These are phyloP conservation scores for Drosophila ohnishii DNA, from an alignment of 1,140 invertebrate species.

Conservation along the genomic window DNA sequence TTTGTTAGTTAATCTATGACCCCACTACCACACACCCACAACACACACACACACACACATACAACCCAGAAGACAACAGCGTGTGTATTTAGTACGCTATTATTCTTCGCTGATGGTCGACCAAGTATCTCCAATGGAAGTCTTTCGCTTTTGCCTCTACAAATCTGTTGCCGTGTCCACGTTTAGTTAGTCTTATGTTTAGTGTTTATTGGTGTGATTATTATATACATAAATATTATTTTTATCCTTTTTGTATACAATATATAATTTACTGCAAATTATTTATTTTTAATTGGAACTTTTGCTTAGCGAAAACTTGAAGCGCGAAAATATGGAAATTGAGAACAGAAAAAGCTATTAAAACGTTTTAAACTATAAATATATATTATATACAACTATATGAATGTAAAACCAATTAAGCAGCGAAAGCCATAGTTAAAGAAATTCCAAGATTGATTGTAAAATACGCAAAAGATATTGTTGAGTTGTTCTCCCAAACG, in stretches of 20 bases:
- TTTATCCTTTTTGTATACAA: slow-evolving; percentile 69
- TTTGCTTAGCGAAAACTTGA: slow-evolving; percentile 73
- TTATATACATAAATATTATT: slow-evolving; percentile 55
- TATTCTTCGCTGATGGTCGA: slow-evolving; percentile 10
- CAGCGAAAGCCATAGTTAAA: slow-evolving; percentile 52
- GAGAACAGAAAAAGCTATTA: slow-evolving; percentile 4
- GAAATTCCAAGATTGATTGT: slow-evolving; percentile 46
- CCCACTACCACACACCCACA: slow-evolving; percentile 17
- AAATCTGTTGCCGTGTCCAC: slow-evolving; percentile 47
- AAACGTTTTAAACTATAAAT: slow-evolving; percentile 47
- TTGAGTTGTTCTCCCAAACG: slow-evolving; percentile 36
- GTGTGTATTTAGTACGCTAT: slow-evolving; percentile 11
- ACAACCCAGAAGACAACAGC: slow-evolving; percentile 9
- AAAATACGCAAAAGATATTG: slow-evolving; percentile 49
- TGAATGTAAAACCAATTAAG: slow-evolving; percentile 51
- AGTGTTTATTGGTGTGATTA: slow-evolving; percentile 76
- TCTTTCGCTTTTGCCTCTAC: slow-evolving; percentile 11
- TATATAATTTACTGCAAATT: slow-evolving; percentile 60
- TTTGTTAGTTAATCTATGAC: slow-evolving; percentile 44
- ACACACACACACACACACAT: slow-evolving; percentile 16
- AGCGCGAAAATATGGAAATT: not conserved
- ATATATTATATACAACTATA: slow-evolving; percentile 25
- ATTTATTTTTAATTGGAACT: slow-evolving; percentile 60
- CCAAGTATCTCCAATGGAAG: slow-evolving; percentile 13
- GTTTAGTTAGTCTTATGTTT: slow-evolving; percentile 68